phyloP scores from a whole-genome alignment of 2,888 invertebrate species.

The Emmelina monodactyla region DNA sequence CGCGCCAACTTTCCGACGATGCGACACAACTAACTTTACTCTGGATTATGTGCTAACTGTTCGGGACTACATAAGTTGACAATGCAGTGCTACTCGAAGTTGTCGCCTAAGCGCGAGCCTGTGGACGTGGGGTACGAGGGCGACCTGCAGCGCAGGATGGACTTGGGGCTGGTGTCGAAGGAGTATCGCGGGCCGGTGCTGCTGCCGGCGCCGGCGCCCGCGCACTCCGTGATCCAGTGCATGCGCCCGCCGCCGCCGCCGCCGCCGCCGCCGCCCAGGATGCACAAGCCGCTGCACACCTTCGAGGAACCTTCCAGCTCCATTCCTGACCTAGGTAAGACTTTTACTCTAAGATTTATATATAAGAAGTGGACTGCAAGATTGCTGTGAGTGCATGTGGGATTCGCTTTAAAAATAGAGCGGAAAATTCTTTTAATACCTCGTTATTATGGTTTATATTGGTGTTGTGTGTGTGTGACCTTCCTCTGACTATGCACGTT shows the following conservation, averaged over 20 bases:
- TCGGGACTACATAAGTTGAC: slow-evolving; percentile 23
- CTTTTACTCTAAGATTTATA: too few relatives aligned
- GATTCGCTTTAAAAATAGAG: too few relatives aligned
- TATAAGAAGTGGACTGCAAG: too few relatives aligned
- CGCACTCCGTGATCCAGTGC: slow-evolving; percentile 60
- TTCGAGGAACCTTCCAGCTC: slow-evolving; percentile 87
- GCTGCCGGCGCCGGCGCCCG: slow-evolving; percentile 37
- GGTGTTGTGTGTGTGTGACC: too few relatives aligned
- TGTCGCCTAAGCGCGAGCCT: slow-evolving; percentile 51
- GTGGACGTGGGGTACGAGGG: slow-evolving; percentile 41
- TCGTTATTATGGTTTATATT: too few relatives aligned
- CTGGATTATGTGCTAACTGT: background rate
- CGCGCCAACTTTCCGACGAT: slow-evolving; percentile 46
- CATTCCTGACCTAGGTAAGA: slow-evolving; percentile 88
- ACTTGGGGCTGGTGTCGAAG: slow-evolving; percentile 57
- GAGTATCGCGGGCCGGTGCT: slow-evolving; percentile 56
- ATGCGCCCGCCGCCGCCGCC: slow-evolving; percentile 58
- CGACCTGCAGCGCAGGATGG: slow-evolving; percentile 46
- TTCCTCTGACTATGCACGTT: background rate
- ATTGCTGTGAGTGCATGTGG: too few relatives aligned
- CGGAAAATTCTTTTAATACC: too few relatives aligned
- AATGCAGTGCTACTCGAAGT: slow-evolving; percentile 57
- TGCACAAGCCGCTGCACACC: slow-evolving; percentile 55
- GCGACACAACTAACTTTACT: too few relatives aligned
- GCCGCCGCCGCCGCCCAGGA: slow-evolving; percentile 54